phyloP scores from a whole-genome alignment of 2,888 invertebrate genomes.

The Dasypogon diadema region DNA sequence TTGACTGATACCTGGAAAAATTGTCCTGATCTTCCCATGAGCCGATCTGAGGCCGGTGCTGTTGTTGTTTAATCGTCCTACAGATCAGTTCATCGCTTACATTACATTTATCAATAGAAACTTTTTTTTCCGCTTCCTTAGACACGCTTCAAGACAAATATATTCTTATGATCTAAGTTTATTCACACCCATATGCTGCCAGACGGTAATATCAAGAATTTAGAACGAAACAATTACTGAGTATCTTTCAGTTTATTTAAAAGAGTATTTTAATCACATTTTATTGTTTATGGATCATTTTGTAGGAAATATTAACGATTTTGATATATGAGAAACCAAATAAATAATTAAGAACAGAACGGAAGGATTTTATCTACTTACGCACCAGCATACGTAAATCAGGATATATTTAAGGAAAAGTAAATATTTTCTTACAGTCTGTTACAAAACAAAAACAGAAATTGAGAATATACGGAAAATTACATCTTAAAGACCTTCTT shows the following conservation, averaged over 20 bases:
- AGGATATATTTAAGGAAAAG: neutral
- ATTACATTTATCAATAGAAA: neutral
- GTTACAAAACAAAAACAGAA: too few species aligned
- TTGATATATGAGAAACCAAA: constrained; percentile 24
- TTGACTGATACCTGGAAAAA: constrained; percentile 81
- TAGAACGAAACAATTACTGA: neutral
- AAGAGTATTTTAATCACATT: neutral
- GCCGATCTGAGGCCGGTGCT: constrained; percentile 88
- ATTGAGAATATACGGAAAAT: neutral
- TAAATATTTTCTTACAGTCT: too few species aligned
- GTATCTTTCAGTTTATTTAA: neutral
- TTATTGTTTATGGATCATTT: constrained; percentile 14
- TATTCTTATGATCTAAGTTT: neutral
- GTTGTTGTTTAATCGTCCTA: constrained; percentile 75
- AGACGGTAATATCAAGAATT: neutral
- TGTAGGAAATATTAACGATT: constrained; percentile 17
- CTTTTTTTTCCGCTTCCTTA: neutral
- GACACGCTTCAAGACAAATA: neutral
- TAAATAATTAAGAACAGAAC: constrained; percentile 8
- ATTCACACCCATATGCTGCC: neutral
- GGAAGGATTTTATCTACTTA: too few species aligned
- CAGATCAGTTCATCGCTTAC: neutral
- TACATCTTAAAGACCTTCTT: neutral
- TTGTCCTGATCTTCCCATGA: constrained; percentile 83
- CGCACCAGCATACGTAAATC: too few species aligned